Base-by-base conservation (phyloP, 1,140 invertebrate species). In the Heliconius himera region DNA sequence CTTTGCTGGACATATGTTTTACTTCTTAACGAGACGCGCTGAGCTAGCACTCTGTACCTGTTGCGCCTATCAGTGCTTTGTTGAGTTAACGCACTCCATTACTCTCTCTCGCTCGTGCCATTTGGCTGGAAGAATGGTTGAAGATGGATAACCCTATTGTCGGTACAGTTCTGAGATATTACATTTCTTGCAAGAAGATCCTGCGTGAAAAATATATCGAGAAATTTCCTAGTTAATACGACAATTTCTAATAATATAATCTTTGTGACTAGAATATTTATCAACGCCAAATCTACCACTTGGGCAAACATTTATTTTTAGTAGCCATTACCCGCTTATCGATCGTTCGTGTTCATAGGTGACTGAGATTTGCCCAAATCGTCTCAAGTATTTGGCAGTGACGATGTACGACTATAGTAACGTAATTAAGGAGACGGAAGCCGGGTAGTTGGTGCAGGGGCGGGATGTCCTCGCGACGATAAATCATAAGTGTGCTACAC, bases 401-500 rank as follows among this genome's bases (percentile, higher is more conserved):
- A 83, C 88, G 83, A 89, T 89, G 85, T 88, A 86, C 33, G 33
- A 5, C 5, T 36, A 36, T 87, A 86, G 86, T 89, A 87, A 90
- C 82, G 90, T 93, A 93, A 94, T 94, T 94, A 93, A 87, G 83
- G 82, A 87, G 82, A 89, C 88, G 89, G 90, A 91, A 93, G 91
- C 91, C 75, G 88, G 82, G 90, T 91, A 91, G 90, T 94, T 94
- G 91, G 89, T 85, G 85, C 83, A 84, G 89, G 90, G 91, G 90
- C 90, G 91, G 89, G 89, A 88, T 94, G 93, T 94, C 91, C 87
- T 88, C 87, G 84, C 85, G 83, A 88, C 89, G 90, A 94, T 94
- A 94, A 94, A 94, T 94, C 93, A 94, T 94, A 94, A 93, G 93
- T 90, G 90, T 89, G 88, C 88, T 87, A 85, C 87, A 91, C 87